Percentiles rank a stretch among this genome's conserved stretches.
Conservation (phyloP, 2,888 invertebrate species). For the Cactoblastis cactorum region DNA sequence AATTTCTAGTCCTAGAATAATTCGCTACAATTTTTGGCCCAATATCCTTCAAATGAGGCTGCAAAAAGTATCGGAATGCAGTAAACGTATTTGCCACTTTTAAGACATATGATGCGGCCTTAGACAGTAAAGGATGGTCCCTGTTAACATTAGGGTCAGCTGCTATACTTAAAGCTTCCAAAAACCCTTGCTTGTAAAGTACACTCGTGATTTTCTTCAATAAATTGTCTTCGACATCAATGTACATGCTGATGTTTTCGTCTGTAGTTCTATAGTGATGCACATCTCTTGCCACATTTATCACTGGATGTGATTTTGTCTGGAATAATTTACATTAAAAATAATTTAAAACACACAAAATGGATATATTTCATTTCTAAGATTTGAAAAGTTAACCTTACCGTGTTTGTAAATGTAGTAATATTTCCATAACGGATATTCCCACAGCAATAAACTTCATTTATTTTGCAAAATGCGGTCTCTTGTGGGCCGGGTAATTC, state of each 20-base stretch:
- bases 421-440: slow-evolving; percentile 78
- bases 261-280: slow-evolving; percentile 75
- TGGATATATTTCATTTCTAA: not conserved
- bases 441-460: slow-evolving; percentile 80
- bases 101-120: slow-evolving; percentile 74
- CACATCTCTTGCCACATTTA: slow-evolving; percentile 84
- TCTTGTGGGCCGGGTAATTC: slow-evolving; percentile 72
- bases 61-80: slow-evolving; percentile 74
- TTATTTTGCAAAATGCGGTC: slow-evolving; percentile 81
- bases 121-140: slow-evolving; percentile 74
- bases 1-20: slow-evolving; percentile 78
- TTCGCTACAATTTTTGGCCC: slow-evolving; percentile 71
- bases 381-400: slow-evolving; percentile 59
- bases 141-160: slow-evolving; percentile 72
- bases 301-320: slow-evolving; percentile 83
- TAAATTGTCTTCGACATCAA: slow-evolving; percentile 83
- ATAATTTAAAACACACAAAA: slow-evolving; percentile 7
- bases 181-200: slow-evolving; percentile 87
- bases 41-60: slow-evolving; percentile 79
- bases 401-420: slow-evolving; percentile 77
- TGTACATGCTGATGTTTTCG: slow-evolving; percentile 78
- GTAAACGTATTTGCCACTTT: slow-evolving; percentile 75
- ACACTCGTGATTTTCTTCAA: slow-evolving; percentile 86
- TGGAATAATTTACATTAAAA: slow-evolving; percentile 40
- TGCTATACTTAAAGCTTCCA: slow-evolving; percentile 83